These are phyloP conservation scores for Calycopis cecrops DNA, from an alignment of 1,140 invertebrate genomes.

Conservation along the genomic window DNA sequence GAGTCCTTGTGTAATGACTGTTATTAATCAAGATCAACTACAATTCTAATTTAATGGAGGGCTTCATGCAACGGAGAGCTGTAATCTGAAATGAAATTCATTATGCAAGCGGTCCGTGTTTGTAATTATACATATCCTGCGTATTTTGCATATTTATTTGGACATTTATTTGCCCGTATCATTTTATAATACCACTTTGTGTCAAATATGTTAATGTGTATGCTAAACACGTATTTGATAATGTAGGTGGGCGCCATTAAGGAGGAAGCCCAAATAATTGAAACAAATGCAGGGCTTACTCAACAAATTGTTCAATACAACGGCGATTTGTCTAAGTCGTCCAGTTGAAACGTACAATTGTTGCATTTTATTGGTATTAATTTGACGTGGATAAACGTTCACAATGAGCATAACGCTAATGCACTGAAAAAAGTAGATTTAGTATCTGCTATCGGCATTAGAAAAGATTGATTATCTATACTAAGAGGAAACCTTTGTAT, in stretches of 20 bases:
- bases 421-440: too few relatives aligned
- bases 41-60: constrained; percentile 27
- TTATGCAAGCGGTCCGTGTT: constrained; percentile 16
- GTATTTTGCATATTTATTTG: background rate
- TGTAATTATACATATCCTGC: constrained; percentile 18
- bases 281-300: constrained; percentile 73
- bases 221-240: constrained; percentile 42
- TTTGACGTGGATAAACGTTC: constrained; percentile 16
- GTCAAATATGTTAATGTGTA: background rate
- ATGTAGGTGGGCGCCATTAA: constrained; percentile 45
- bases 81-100: constrained; percentile 17
- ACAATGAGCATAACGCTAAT: too few relatives aligned
- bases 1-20: constrained; percentile 43
- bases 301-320: constrained; percentile 72
- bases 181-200: too few relatives aligned
- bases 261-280: constrained; percentile 66
- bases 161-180: too few relatives aligned
- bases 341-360: constrained; percentile 48
- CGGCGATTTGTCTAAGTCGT: constrained; percentile 67
- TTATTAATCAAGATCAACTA: constrained; percentile 56
- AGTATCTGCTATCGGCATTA: too few relatives aligned
- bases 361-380: constrained; percentile 50
- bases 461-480: too few relatives aligned
- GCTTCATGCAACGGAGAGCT: constrained; percentile 19
- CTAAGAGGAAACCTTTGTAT: too few relatives aligned